Base-by-base conservation (phyloP, 1,140 invertebrate genomes). In the Drosophila jambulina region DNA sequence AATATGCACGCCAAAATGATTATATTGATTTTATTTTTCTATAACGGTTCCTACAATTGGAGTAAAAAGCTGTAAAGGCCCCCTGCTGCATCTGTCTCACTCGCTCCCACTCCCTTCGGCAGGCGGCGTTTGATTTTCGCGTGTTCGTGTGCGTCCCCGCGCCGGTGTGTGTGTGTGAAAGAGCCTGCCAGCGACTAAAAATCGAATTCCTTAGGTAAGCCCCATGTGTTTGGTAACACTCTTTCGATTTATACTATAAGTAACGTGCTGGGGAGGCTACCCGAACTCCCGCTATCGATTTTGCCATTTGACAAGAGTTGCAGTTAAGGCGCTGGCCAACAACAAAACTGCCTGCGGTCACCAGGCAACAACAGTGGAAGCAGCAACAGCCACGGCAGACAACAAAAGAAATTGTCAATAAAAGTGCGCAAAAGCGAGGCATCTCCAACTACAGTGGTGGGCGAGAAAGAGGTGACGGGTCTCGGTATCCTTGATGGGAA, bases 1-100 rank as follows among this genome's bases (percentile, higher is more conserved):
- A 92, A 92, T 82, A 91, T 91, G 91, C 85, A 92, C 76, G 74
- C 64, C 54, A 91, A 90, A 91, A 82, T 86, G 75, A 91, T 92
- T 59, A 92, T 92, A 91, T 91, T 92, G 84, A 92, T 92, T 91
- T 92, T 92, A 80, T 92, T 92, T 92, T 92, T 92, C 88, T 92
- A 92, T 71, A 92, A 92, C 90, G 91, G 91, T 79, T 92, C 91
- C 53, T 92, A 92, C 78, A 92, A 92, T 92, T 92, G 91, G 91
- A 92, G 82, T 92, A 92, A 91, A 88, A 92, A 91, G 78, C 72
- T 83, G 53, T 92, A 92, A 91, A 56, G 32, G 53, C 43, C 19
- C 27, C 36, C 34, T 21, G 57, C 43, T 38, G 62, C 57, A 43
- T 1, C 40, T 23, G 23, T 32, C 17, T 43, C 29, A 57, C 56